These are phyloP conservation scores for Ondatra zibethicus DNA, from an alignment of 2,113 vertebrate species.

Conservation along the genomic window DNA sequence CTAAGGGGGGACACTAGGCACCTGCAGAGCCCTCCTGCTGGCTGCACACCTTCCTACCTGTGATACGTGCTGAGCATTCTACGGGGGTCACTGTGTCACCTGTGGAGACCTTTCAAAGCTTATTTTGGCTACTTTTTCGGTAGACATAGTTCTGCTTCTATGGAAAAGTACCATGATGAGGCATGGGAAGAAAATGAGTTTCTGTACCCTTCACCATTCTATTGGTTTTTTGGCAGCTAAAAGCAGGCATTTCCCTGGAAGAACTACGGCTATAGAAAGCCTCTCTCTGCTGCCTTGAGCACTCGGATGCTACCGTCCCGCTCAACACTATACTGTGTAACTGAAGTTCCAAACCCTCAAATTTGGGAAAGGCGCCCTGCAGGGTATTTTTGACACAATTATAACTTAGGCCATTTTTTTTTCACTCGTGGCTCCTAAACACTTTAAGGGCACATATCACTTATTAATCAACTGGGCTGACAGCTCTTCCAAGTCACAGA, in stretches of 20 bases:
- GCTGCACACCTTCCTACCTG: not conserved
- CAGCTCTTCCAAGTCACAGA: not conserved
- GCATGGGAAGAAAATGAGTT: not conserved
- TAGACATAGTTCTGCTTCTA: not conserved
- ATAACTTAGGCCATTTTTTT: not conserved
- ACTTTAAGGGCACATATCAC: not conserved
- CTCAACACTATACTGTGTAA: not conserved
- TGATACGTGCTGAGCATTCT: not conserved
- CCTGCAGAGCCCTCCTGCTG: not conserved
- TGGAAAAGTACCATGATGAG: not conserved
- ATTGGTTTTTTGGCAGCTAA: not conserved
- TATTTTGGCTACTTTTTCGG: not conserved
- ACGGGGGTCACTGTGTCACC: too few species aligned
- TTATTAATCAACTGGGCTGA: not conserved
- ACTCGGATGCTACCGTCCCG: too few species aligned
- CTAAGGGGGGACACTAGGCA: not conserved
- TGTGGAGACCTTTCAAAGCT: not conserved
- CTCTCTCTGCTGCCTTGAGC: too few species aligned
- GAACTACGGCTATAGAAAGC: fast-evolving
- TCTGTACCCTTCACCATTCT: not conserved
- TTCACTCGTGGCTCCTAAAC: not conserved
- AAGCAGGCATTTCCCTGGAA: not conserved
- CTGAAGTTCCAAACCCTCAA: too few species aligned
- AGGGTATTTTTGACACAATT: not conserved
- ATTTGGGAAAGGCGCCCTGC: not conserved